Base-by-base conservation (phyloP, 2,888 invertebrate species). In the Stratiomys singularior region DNA sequence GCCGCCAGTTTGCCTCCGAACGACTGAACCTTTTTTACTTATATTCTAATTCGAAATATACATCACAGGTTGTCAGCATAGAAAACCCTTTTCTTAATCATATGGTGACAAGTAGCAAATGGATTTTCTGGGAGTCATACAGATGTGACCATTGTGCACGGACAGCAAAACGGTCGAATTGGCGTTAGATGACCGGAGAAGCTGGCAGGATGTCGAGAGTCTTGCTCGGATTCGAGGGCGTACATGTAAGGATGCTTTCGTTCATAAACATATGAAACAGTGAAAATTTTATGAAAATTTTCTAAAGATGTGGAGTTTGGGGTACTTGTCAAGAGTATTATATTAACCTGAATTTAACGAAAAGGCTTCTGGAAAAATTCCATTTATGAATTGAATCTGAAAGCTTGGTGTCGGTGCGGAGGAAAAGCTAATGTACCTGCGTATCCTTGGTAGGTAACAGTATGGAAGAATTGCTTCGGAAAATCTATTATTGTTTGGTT, bases 61-160 rank as follows among this genome's bases (percentile, higher is more conserved):
- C 82, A 82, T 82, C 82, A 81, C 78, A 82, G 81, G 81, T 81
- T 81, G 81, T 81, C 81, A 81, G 80, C 80, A 81, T 80, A 80
- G 79, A 81, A 81, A 81, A 82, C 82, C 82, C 82, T 82, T 82
- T 82, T 82, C 82, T 82, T 82, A 82, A 82, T 82, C 82, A 82
- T 82, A 82, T 81, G 82, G 82, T 81, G 82, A 82, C 82, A 82
- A 82, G 81, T 81, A 81, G 82, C 81, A 82, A 82, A 82, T 82
- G 82, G 82, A 82, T 82, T 81, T 82, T 81, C 81, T 81, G 81
- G 82, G 81, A 82, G 81, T 80, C 80, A 80, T 78, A 77, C 79
- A 79, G 79, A 79, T 79, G 79, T 79, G 79, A 76, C 79, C 78
- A 79, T 52, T 58, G 69, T 28, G 44, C 67, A 7, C 21, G 67